Evolutionary conservation across 2,113 vertebrate genomes (phyloP).

Genomic region (Ammodytes dubius): DNA sequence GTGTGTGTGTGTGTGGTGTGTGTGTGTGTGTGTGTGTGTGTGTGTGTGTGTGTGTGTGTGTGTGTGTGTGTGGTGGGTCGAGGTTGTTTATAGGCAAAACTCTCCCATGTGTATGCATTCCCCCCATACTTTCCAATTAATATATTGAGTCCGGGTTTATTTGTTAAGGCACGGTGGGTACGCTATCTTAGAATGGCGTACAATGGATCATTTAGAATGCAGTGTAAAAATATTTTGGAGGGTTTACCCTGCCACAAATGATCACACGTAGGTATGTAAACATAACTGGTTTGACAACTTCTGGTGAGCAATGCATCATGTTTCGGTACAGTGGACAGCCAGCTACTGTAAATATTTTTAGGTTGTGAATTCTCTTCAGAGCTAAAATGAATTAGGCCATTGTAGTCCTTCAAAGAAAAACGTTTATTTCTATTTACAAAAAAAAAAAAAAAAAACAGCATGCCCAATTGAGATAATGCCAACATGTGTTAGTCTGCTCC

Average conservation of each 20-base stretch:
- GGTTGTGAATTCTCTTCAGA: background rate
- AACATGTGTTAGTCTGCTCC: background rate
- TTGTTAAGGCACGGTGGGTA: constrained; percentile 11
- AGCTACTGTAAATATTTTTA: background rate
- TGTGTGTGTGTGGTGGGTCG: constrained; percentile 38
- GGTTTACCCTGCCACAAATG: background rate
- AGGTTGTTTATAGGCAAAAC: constrained; percentile 58
- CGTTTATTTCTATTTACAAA: background rate
- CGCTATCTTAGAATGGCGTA: background rate
- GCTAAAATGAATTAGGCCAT: background rate
- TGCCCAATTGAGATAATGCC: too few relatives aligned
- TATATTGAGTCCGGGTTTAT: constrained; percentile 20
- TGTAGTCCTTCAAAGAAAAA: background rate
- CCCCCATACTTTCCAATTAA: constrained; percentile 47
- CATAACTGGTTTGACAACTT: background rate
- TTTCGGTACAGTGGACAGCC: background rate
- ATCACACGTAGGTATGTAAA: background rate
- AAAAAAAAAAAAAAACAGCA: background rate
- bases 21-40: constrained; percentile 43
- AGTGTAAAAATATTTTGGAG: background rate
- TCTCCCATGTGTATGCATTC: constrained; percentile 52
- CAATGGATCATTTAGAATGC: constrained; percentile 32
- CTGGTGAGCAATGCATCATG: background rate
- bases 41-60: constrained; percentile 41
- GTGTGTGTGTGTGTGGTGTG: constrained; percentile 42